Base-by-base conservation (phyloP, 2,797 vertebrate species). In the Knipowitschia caucasica region DNA sequence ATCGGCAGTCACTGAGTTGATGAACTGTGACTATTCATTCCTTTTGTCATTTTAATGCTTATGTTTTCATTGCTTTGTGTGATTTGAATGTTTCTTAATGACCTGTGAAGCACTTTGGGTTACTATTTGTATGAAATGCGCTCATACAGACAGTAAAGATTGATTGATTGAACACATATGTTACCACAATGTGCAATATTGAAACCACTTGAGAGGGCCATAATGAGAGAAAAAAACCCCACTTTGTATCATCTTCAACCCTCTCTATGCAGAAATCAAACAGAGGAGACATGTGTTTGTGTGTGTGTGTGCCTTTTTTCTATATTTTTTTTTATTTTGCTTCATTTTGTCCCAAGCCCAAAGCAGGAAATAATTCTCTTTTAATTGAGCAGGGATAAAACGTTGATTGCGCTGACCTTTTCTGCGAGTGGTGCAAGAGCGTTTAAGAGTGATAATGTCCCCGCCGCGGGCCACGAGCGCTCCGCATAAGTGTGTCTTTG, bases 311-410 rank as follows among this genome's bases (percentile, higher is more conserved):
- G n/a, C n/a, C n/a, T n/a, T n/a, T n/a, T n/a, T n/a, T n/a, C n/a
- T n/a, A n/a, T n/a, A n/a, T n/a, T n/a, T n/a, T n/a, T n/a, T n/a
- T 56, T 67, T 24, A 57, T 71, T 71, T 69, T 27, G 73, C 5
- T 56, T 74, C 63, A 56, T 62, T 70, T 70, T 35, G 56, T 51
- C 53, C 35, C 51, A 61, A 55, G 60, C 38, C 69, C 73, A 54
- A 25, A 46, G 45, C 77, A 77, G 46, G 66, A 73, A 64, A 72
- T 52, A 53, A 71, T 68, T 56, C 27, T 10, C 25, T 71, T 84
- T 81, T 79, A 78, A 85, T 81, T 84, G 64, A 81, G 67, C 68
- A 50, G 57, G 64, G 77, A 78, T 78, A 73, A 82, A 78, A 59
- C 44, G 17, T 56, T 80, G 60, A 78, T 82, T 63, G 72, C 17